Conservation (phyloP, 64 coral and sea anemone species). For the Stylophora pistillata region DNA sequence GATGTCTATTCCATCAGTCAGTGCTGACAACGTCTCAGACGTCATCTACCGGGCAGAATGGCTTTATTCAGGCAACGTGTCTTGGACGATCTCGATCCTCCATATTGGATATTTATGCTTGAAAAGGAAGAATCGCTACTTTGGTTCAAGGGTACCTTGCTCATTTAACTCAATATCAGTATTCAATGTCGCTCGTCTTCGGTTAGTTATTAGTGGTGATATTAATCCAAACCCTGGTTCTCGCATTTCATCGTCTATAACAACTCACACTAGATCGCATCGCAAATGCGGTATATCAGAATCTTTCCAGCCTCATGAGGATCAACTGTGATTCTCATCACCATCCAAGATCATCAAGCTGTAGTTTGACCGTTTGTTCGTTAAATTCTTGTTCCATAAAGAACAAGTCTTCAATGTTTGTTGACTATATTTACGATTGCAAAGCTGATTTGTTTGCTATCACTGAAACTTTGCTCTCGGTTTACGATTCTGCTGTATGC, state of each 20-base stretch:
- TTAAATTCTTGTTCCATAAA: too few relatives aligned
- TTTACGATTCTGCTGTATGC: too few relatives aligned
- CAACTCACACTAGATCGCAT: not conserved
- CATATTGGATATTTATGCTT: not conserved
- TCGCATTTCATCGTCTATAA: conserved; percentile 1
- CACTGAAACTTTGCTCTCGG: too few relatives aligned
- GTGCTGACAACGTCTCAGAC: too few relatives aligned
- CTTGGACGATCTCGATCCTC: not conserved
- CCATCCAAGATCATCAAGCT: too few relatives aligned
- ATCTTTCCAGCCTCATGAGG: not conserved
- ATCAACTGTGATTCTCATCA: not conserved
- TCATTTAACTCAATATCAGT: not conserved
- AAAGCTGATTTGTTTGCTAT: too few relatives aligned
- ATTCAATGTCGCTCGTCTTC: conserved; percentile 7
- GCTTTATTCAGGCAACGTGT: too few relatives aligned
- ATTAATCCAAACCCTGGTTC: conserved; percentile 5
- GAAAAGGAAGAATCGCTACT: conserved; percentile 5
- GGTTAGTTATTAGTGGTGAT: not conserved
- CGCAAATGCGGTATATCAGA: not conserved
- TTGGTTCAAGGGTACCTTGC: not conserved
- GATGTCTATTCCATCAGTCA: too few relatives aligned
- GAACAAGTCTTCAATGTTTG: too few relatives aligned
- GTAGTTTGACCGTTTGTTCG: too few relatives aligned
- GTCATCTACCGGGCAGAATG: too few relatives aligned
- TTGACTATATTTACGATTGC: too few relatives aligned